Percentiles rank a stretch among this genome's conserved stretches.
These are phyloP conservation scores for Embiotoca jacksoni DNA, from an alignment of 2,113 vertebrate species.

Conservation along the genomic window DNA sequence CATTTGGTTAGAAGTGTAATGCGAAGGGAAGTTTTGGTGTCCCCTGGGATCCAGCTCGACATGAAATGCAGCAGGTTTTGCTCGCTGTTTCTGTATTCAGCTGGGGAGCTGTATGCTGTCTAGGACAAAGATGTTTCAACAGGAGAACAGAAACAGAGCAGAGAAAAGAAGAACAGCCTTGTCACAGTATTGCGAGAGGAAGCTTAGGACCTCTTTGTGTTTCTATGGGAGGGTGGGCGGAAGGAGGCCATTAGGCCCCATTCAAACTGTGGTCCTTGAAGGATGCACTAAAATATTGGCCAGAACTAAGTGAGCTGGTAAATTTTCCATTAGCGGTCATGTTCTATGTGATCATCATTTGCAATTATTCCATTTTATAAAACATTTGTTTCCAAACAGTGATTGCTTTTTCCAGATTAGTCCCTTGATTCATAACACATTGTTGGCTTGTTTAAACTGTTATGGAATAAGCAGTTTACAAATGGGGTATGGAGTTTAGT, in stretches of 20 bases:
- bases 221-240: constrained; percentile 3
- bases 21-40: constrained; percentile 37
- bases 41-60: constrained; percentile 53
- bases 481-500: not conserved
- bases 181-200: constrained; percentile 15
- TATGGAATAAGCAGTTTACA: not conserved
- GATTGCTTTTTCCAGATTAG: not conserved
- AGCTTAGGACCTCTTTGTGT: constrained; percentile 25
- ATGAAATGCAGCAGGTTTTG: constrained; percentile 64
- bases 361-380: constrained; percentile 2
- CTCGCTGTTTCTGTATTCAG: constrained; percentile 57
- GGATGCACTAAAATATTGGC: constrained; percentile 34
- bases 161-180: constrained; percentile 15
- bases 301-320: constrained; percentile 18
- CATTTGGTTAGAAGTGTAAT: constrained; percentile 60
- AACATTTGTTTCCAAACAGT: constrained; percentile 7
- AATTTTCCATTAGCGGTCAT: constrained; percentile 60
- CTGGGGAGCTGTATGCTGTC: constrained; percentile 50
- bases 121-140: constrained; percentile 56
- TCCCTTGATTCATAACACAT: not conserved
- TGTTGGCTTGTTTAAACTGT: not conserved
- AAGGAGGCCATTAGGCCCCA: constrained; percentile 2
- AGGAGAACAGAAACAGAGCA: constrained; percentile 35
- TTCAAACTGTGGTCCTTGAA: constrained; percentile 24
- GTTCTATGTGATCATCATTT: constrained; percentile 28